phyloP scores from a whole-genome alignment of 2,888 invertebrate species.

The Agriopis aurantiaria region DNA sequence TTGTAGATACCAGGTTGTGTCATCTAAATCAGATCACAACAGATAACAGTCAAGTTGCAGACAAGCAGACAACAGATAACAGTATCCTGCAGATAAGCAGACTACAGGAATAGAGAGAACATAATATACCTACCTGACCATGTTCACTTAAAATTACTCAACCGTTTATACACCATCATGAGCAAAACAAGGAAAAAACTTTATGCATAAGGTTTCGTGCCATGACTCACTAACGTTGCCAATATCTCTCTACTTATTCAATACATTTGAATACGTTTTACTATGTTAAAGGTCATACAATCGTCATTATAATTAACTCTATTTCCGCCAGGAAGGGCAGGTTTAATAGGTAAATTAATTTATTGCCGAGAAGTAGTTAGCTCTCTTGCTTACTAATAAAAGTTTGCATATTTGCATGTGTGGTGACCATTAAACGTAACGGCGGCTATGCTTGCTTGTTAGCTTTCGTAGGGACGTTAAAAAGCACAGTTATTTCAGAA shows the following conservation, averaged over 20 bases:
- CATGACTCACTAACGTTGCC: slow-evolving; percentile 33
- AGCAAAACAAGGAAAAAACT: slow-evolving; percentile 3
- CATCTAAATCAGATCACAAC: neutral
- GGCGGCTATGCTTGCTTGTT: slow-evolving; percentile 55
- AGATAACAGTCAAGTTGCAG: too few relatives aligned
- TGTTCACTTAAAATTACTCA: neutral
- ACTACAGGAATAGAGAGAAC: too few relatives aligned
- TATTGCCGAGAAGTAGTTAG: slow-evolving; percentile 61
- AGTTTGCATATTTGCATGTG: slow-evolving; percentile 57
- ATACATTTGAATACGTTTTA: slow-evolving; percentile 52
- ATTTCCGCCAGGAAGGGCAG: slow-evolving; percentile 51
- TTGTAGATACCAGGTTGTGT: neutral
- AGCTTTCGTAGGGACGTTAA: slow-evolving; percentile 58
- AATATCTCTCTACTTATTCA: slow-evolving; percentile 31
- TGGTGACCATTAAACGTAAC: slow-evolving; percentile 62
- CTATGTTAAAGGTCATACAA: slow-evolving; percentile 54
- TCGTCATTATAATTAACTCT: slow-evolving; percentile 56
- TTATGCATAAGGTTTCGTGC: slow-evolving; percentile 19
- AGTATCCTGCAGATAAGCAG: too few relatives aligned
- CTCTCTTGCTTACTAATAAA: slow-evolving; percentile 56
- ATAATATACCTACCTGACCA: neutral
- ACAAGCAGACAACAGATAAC: too few relatives aligned
- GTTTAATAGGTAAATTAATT: slow-evolving; percentile 66
- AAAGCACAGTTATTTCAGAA: slow-evolving; percentile 57
- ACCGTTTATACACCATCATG: slow-evolving; percentile 1